A percentile compares a stretch with the other conserved stretches of the same genome.
phyloP scores from a whole-genome alignment of 2,888 invertebrate species.

The Ophion costatus region DNA sequence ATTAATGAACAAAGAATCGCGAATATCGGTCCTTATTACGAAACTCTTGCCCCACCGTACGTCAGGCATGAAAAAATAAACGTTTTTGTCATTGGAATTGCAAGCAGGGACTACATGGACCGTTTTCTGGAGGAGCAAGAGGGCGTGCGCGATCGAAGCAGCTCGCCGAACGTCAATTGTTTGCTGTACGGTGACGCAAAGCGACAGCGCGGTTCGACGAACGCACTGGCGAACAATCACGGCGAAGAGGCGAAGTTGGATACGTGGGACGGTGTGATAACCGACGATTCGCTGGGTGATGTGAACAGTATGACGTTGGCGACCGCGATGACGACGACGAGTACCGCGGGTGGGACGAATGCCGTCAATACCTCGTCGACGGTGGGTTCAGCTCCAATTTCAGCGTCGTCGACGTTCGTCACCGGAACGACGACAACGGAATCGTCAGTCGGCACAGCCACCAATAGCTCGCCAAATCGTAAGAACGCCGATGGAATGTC shows the following conservation, averaged over 20 bases:
- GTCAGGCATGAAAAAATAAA: neutral
- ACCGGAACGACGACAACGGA: conserved; percentile 25
- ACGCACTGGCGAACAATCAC: conserved; percentile 72
- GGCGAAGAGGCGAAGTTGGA: conserved; percentile 77
- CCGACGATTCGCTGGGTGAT: conserved; percentile 69
- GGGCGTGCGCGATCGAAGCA: conserved; percentile 87
- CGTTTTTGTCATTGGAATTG: conserved; percentile 64
- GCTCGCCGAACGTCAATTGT: conserved; percentile 88
- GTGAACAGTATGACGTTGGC: conserved; percentile 56
- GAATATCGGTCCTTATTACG: no score
- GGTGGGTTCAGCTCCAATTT: conserved; percentile 16
- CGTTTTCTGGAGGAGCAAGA: conserved; percentile 95
- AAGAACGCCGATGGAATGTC: conserved; percentile 51
- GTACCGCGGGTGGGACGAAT: conserved; percentile 50
- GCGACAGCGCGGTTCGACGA: conserved; percentile 77
- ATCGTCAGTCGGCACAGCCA: conserved; percentile 33
- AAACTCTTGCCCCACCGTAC: neutral
- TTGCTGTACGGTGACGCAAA: conserved; percentile 80
- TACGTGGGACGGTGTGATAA: conserved; percentile 76
- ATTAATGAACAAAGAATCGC: no score
- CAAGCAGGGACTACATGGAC: conserved; percentile 93
- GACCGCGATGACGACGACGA: conserved; percentile 48
- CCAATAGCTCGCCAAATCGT: conserved; percentile 68
- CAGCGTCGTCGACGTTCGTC: conserved; percentile 34
- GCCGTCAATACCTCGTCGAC: conserved; percentile 52